phyloP scores from a whole-genome alignment of 2,888 invertebrate genomes.

The Onthophagus sagittarius region DNA sequence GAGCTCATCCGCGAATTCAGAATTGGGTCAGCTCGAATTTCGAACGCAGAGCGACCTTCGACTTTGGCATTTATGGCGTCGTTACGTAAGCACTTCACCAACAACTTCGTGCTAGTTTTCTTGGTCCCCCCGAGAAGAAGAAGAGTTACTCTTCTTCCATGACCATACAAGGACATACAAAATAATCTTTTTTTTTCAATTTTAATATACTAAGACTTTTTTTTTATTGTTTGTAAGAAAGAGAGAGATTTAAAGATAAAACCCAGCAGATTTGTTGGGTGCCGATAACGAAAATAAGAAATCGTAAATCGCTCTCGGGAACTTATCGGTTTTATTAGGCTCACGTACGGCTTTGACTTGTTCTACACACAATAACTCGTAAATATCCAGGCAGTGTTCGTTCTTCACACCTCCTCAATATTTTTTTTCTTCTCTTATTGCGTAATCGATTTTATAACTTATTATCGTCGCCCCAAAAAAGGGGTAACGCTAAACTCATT shows the following conservation, averaged over 20 bases:
- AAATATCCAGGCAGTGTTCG: background rate
- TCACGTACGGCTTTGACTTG: background rate
- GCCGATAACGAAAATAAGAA: background rate
- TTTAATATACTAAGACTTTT: background rate
- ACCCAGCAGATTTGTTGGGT: no score
- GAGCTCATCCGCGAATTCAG: slow-evolving; percentile 1
- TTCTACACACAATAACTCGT: background rate
- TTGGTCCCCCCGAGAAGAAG: background rate
- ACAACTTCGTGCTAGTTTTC: background rate
- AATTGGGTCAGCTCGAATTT: slow-evolving; percentile 6
- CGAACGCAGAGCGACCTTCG: slow-evolving; percentile 4
- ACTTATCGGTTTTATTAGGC: background rate
- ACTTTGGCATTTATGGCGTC: slow-evolving; percentile 12
- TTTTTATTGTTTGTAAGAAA: no score
- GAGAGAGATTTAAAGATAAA: no score
- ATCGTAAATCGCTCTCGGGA: background rate
- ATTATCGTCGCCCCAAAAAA: background rate
- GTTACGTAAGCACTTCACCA: slow-evolving; percentile 4
- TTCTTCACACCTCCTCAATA: background rate
- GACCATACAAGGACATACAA: background rate
- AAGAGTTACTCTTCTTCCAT: background rate
- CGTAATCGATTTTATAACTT: background rate
- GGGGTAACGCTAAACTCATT: no score
- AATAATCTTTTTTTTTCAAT: background rate
- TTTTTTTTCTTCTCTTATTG: background rate